Base-by-base conservation (phyloP, 2,888 invertebrate genomes). In the Chymomyza amoena region DNA sequence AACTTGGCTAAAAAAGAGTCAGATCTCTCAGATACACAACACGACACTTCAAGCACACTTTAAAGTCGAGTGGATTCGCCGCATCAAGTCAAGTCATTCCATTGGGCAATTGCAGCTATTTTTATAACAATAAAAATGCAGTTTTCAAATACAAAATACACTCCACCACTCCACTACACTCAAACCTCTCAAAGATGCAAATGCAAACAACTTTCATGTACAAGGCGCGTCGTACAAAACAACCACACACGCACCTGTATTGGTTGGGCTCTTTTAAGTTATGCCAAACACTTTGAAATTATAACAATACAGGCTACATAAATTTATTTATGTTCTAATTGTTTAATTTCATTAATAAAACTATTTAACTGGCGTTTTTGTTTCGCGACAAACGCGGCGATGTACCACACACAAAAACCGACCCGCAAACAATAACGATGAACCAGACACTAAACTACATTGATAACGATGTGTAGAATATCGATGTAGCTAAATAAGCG, bases 1-100 rank as follows among this genome's bases (percentile, higher is more conserved):
- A 80, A 75, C 80, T 77, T 80, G 75, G 69, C 64, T 60, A 9
- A 20, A 15, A 13, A 52, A 10, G 9, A 45, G 13, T 45, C n/a
- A n/a, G n/a, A 45, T 13, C 13, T 13, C 3, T 45, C 39, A 45
- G 10, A 13, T 7, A 45, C 39, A 45, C 39, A 45, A 7, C 36
- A 32, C 32, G 32, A 32, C 39, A 13, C 10, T 45, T 45, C 13
- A 54, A 18, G 54, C 20, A 54, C 54, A 9, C 16, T 9, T 54
- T 54, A 9, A 54, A 16, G 16, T 18, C 18, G 20, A 20, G 51
- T 16, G n/a, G 16, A 51, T n/a, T 51, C 9, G 15, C 1, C 9
- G 15, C 1, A 15, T 51, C 51, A 51, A 51, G 15, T 51, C 16
- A 51, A 51, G 20, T 54, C 18, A 20, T n/a, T 54, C 9, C 18